A percentile compares a stretch with the other conserved stretches of the same genome.
phyloP scores from a whole-genome alignment of 2,888 invertebrate species.

The Acanthacorydalis orientalis region DNA sequence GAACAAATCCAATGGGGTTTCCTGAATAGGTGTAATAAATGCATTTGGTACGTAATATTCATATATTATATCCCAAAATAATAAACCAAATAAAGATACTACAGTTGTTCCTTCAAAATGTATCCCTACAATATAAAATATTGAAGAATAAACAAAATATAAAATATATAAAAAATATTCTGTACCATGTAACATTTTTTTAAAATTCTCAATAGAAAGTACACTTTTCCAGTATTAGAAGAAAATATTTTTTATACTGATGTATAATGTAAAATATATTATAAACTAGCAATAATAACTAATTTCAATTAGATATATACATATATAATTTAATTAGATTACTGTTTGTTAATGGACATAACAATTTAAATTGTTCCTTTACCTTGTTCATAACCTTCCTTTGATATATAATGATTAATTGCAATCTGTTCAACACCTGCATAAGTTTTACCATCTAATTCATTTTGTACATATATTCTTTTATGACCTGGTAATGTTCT shows the following conservation, averaged over 20 bases:
- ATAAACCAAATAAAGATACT: constrained; percentile 40
- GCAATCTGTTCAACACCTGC: constrained; percentile 39
- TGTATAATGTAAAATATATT: no score
- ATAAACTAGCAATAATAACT: no score
- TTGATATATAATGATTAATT: constrained; percentile 29
- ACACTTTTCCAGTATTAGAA: no score
- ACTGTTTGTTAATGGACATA: no score
- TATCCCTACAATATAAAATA: constrained; percentile 28
- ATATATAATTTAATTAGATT: neutral
- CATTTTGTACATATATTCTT: constrained; percentile 17
- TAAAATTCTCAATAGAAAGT: no score
- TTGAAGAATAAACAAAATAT: neutral
- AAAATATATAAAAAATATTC: neutral
- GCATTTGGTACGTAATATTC: constrained; percentile 30
- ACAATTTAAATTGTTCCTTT: no score
- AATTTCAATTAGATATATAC: neutral
- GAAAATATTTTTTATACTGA: no score
- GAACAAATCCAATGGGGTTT: constrained; percentile 55
- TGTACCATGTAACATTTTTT: no score
- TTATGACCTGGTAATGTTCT: constrained; percentile 15
- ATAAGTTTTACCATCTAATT: constrained; percentile 21
- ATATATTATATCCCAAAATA: constrained; percentile 71
- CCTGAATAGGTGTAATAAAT: constrained; percentile 49
- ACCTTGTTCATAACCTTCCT: constrained; percentile 30
- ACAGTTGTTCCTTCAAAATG: constrained; percentile 57